phyloP scores from a whole-genome alignment of 2,113 vertebrate genomes.

The Agelaius tricolor region DNA sequence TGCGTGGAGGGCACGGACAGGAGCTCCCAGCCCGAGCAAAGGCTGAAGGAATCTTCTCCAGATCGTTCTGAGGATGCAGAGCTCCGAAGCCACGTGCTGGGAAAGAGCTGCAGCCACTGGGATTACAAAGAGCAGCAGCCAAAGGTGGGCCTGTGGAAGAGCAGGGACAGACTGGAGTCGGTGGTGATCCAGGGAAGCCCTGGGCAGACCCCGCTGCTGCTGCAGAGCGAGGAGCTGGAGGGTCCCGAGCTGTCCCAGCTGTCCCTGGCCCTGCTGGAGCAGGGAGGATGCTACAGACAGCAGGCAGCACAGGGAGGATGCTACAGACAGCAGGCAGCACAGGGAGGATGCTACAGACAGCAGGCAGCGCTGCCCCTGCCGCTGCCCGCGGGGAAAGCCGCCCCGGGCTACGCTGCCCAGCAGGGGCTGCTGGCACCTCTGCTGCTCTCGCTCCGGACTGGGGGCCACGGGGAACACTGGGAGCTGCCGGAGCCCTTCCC shows the following conservation, averaged over 20 bases:
- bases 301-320: background rate
- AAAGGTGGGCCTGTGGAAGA: background rate
- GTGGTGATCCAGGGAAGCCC: background rate
- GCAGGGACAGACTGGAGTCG: background rate
- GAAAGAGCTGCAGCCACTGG: background rate
- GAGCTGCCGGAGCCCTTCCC: background rate
- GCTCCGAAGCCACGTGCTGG: background rate
- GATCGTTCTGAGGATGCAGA: background rate
- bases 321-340: too few species aligned
- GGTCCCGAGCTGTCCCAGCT: background rate
- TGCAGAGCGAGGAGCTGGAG: background rate
- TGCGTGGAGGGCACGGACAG: background rate
- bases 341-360: too few species aligned
- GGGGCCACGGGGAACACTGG: accelerated
- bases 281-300: background rate
- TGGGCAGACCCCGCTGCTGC: background rate
- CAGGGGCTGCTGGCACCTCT: background rate
- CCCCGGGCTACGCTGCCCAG: background rate
- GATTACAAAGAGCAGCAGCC: constrained; percentile 20
- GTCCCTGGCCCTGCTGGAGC: background rate
- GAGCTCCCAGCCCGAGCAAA: background rate
- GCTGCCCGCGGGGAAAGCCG: background rate
- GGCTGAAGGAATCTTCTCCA: background rate
- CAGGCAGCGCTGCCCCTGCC: background rate
- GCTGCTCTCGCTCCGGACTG: background rate